Base-by-base conservation (phyloP, 2,797 vertebrate genomes). In the Gallinago solitaria region DNA sequence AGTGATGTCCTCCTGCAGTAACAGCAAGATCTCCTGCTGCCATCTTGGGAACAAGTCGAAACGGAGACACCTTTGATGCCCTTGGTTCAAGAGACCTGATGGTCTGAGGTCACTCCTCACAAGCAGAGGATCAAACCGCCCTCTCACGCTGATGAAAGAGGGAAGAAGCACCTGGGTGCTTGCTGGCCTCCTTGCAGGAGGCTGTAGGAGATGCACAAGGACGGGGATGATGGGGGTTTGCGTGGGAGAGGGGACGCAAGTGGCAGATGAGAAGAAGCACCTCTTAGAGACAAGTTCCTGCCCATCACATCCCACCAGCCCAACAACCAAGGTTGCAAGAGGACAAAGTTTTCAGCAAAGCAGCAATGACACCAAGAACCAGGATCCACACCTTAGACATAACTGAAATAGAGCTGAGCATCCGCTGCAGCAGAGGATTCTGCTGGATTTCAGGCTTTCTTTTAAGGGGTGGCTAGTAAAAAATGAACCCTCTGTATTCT, bases 401-500 rank as follows among this genome's bases (percentile, higher is more conserved):
- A 0, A 11, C 68, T 37, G 24, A 61, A 33, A 75, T 20, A 69
- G 89, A 92, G 84, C 73, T 20, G 45, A 78, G 61, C 61, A 41
- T 83, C 86, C 90, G 87, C 16, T n/a, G 60, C 32, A 19, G 37
- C 4, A 9, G 47, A 45, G 24, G 28, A 65, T 9, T 39, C 39
- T 39, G 39, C 8, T 19, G 89, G 65, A 77, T 81, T 75, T 95
- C 35, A 37, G 18, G 4, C 71, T 81, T 87, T 21, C 82, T 75
- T 95, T 75, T 67, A 80, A n/a, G 12, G 16, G 65, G 69, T 20
- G 25, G 43, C 19, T 35, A 59, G 83, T 2, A 15, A 89, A 91
- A 94, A 95, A 95, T 86, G 79, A 86, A 96, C 76, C 12, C 53
- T 53, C 64, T 91, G 89, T 93, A 1, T 71, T 87, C 84, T 81